These are phyloP conservation scores for Spodoptera littoralis DNA, from an alignment of 2,888 invertebrate genomes.

Conservation along the genomic window DNA sequence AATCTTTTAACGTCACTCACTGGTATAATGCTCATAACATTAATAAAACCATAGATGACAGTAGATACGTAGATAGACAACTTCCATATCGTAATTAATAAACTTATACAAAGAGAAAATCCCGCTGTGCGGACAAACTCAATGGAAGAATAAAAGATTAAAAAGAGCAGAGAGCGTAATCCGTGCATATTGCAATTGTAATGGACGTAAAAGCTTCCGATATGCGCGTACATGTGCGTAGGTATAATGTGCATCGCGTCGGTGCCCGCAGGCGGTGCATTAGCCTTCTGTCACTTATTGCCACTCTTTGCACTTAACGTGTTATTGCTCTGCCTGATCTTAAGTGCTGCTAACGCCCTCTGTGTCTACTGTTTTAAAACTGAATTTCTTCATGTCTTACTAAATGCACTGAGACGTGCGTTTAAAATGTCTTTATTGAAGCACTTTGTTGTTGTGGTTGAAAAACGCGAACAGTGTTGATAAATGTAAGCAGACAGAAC, in stretches of 20 bases:
- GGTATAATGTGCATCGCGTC: not conserved
- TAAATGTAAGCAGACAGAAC: too few relatives aligned
- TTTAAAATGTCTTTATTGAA: too few relatives aligned
- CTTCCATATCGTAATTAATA: too few relatives aligned
- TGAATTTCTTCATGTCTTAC: not conserved
- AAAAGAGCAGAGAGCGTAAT: constrained; percentile 6
- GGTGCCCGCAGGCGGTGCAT: constrained; percentile 23
- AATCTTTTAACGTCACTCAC: too few relatives aligned
- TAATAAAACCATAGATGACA: too few relatives aligned
- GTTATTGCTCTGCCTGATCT: constrained; percentile 12
- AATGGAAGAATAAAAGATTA: not conserved
- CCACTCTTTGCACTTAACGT: constrained; percentile 21
- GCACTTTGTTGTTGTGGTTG: too few relatives aligned
- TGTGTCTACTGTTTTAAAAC: constrained; percentile 4
- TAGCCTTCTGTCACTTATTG: constrained; percentile 19
- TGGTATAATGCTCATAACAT: too few relatives aligned
- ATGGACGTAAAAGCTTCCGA: constrained; percentile 15
- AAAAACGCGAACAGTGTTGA: too few relatives aligned
- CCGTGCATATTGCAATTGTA: not conserved
- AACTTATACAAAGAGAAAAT: not conserved
- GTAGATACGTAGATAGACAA: too few relatives aligned
- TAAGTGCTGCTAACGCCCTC: constrained; percentile 29
- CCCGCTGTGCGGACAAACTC: not conserved
- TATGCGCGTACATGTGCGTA: not conserved
- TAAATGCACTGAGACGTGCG: too few relatives aligned